These are phyloP conservation scores for Drosophila mettleri DNA, from an alignment of 2,888 invertebrate genomes.

Conservation along the genomic window DNA sequence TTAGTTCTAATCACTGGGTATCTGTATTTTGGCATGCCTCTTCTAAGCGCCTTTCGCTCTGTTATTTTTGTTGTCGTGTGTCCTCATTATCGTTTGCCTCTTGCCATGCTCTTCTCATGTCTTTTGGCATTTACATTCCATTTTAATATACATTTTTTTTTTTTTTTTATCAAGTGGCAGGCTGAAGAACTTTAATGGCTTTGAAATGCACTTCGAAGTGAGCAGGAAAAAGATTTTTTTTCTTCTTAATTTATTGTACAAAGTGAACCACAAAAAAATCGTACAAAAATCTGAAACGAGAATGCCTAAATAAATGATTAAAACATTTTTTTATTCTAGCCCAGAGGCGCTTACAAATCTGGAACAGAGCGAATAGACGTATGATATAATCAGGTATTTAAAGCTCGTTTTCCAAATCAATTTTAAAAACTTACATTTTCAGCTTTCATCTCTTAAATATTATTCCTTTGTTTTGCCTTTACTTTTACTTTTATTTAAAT, in stretches of 20 bases:
- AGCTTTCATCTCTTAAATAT: background rate
- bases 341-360: background rate
- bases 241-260: conserved; percentile 53
- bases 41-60: background rate
- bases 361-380: background rate
- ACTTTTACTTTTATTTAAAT: background rate
- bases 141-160: conserved; percentile 36
- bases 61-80: conserved; percentile 61
- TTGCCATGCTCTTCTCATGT: conserved; percentile 63
- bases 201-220: conserved; percentile 74
- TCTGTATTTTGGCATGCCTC: background rate
- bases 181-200: conserved; percentile 73
- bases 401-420: background rate
- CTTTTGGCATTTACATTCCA: conserved; percentile 72
- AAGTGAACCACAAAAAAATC: conserved; percentile 4
- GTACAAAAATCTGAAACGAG: conserved; percentile 10
- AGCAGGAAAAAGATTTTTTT: conserved; percentile 51
- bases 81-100: conserved; percentile 79
- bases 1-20: background rate
- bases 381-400: background rate
- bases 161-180: conserved; percentile 60
- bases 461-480: background rate
- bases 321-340: conserved; percentile 4
- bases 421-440: background rate
- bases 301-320: conserved; percentile 12